These are phyloP conservation scores for Drosophila crucigera DNA, from an alignment of 2,888 invertebrate species.

Conservation along the genomic window DNA sequence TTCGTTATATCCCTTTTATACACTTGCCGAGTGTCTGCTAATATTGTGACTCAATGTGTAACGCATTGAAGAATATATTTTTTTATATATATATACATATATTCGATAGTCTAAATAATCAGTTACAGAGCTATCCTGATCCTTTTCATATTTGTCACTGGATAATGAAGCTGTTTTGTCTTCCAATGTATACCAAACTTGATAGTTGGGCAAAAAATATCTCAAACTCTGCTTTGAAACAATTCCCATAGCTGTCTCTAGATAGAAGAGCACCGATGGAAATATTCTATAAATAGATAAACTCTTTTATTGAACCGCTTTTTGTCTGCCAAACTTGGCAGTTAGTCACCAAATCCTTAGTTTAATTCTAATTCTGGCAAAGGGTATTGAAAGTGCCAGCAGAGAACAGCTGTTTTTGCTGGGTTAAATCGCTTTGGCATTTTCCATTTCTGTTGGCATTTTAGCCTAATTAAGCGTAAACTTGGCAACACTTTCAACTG, in stretches of 20 bases:
- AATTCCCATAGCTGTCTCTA: background rate
- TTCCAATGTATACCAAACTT: background rate
- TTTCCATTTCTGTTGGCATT: slow-evolving; percentile 40
- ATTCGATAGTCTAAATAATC: background rate
- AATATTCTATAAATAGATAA: background rate
- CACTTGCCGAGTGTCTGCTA: background rate
- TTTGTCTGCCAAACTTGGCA: background rate
- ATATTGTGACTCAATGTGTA: background rate
- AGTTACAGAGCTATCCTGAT: background rate
- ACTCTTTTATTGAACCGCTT: background rate
- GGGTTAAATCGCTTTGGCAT: background rate
- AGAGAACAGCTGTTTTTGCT: background rate
- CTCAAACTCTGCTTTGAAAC: accelerated
- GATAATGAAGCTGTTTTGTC: background rate
- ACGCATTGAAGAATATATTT: too few relatives aligned
- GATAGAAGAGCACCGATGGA: background rate
- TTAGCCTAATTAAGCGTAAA: slow-evolving; percentile 79
- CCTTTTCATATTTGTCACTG: background rate
- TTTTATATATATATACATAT: background rate
- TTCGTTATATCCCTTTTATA: background rate
- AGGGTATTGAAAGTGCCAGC: background rate
- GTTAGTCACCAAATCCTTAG: background rate
- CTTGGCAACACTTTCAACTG: slow-evolving; percentile 71
- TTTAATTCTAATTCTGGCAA: background rate
- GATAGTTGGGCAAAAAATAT: background rate